These are phyloP conservation scores for Bombyx mori DNA, from an alignment of 1,140 invertebrate species.

Conservation along the genomic window DNA sequence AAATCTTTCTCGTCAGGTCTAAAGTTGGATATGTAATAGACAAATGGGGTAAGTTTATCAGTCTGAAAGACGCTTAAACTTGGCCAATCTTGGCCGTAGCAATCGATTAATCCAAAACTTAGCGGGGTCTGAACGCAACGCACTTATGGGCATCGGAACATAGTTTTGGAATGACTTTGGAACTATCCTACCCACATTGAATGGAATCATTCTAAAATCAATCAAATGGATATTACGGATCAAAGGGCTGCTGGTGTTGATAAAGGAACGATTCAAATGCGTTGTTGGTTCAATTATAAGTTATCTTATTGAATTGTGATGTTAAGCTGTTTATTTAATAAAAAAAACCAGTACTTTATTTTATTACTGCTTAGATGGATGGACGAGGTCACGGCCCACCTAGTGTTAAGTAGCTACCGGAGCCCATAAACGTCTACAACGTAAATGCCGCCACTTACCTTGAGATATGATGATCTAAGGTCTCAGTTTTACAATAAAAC, in stretches of 20 bases:
- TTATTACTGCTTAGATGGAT: too few species aligned
- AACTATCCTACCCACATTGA: neutral
- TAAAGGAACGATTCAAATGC: too few species aligned
- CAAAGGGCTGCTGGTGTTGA: neutral
- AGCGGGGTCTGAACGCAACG: conserved; percentile 31
- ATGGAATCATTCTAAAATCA: conserved; percentile 2
- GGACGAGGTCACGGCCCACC: too few species aligned
- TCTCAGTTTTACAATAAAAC: too few species aligned
- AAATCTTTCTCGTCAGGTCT: conserved; percentile 17
- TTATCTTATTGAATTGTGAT: too few species aligned
- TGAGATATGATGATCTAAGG: too few species aligned
- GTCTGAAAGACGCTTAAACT: conserved; percentile 38
- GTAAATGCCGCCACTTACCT: too few species aligned
- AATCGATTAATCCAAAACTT: conserved; percentile 58
- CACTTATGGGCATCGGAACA: conserved; percentile 27
- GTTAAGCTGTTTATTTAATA: too few species aligned
- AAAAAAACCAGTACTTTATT: too few species aligned
- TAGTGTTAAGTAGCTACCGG: too few species aligned
- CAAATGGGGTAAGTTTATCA: conserved; percentile 35
- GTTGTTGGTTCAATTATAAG: too few species aligned
- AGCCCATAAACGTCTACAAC: too few species aligned
- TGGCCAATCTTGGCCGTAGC: conserved; percentile 35
- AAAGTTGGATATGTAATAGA: conserved; percentile 25
- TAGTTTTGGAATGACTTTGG: neutral
- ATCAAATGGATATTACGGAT: conserved; percentile 6